phyloP scores from a whole-genome alignment of 1,140 invertebrate species.

The Formica exsecta region DNA sequence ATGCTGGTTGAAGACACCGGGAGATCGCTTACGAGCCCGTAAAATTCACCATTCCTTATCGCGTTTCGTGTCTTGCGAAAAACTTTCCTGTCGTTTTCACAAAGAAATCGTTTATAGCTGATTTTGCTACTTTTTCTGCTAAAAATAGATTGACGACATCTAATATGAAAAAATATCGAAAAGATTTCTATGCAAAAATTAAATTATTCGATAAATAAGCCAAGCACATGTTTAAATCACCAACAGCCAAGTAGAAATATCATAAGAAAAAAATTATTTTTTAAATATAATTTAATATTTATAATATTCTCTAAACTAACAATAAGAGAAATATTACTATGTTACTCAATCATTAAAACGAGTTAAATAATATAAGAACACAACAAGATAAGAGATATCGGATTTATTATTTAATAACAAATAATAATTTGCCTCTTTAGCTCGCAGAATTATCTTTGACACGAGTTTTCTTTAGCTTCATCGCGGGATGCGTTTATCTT shows the following conservation, averaged over 20 bases:
- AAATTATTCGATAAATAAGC: neutral
- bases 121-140: constrained; percentile 5
- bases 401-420: constrained; percentile 35
- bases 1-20: constrained; percentile 47
- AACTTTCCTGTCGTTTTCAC: neutral
- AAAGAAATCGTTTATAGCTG: constrained; percentile 18
- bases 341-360: constrained; percentile 20
- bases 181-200: neutral
- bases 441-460: constrained; percentile 6
- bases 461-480: neutral
- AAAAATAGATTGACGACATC: neutral
- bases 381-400: neutral
- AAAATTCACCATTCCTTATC: constrained; percentile 70
- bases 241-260: neutral
- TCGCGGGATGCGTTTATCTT: constrained; percentile 33
- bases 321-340: neutral
- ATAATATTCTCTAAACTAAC: neutral
- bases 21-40: constrained; percentile 67
- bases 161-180: neutral
- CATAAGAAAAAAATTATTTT: neutral
- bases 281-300: neutral
- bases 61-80: neutral
- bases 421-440: constrained; percentile 14
- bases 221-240: neutral
- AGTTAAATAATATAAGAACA: neutral